phyloP scores from a whole-genome alignment of 2,113 vertebrate genomes.

The Papio anubis region DNA sequence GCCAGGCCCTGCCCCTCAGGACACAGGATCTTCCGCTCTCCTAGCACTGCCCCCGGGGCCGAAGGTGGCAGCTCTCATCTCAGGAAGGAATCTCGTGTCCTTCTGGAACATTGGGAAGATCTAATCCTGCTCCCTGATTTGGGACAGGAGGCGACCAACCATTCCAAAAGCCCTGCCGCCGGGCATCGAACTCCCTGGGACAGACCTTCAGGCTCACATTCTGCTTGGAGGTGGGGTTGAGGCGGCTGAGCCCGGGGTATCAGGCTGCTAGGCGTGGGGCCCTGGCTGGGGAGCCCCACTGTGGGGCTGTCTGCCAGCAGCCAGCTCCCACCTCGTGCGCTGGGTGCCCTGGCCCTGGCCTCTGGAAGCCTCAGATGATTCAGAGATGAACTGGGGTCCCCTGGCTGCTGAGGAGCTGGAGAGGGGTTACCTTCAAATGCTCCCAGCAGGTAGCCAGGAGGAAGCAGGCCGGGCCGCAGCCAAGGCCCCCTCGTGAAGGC shows the following conservation, averaged over 20 bases:
- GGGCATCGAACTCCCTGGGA: fast-evolving
- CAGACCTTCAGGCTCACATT: no score
- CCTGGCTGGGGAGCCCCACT: neutral
- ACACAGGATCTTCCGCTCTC: neutral
- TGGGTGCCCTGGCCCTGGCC: neutral
- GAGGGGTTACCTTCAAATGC: fast-evolving
- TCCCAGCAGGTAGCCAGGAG: fast-evolving
- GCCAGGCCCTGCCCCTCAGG: neutral
- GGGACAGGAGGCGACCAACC: neutral
- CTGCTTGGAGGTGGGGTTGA: no score
- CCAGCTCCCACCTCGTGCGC: neutral
- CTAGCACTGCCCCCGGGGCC: no score
- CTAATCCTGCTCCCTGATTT: neutral
- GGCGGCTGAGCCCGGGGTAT: neutral
- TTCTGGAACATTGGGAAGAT: neutral
- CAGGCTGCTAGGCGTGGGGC: fast-evolving
- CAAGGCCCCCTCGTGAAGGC: no score
- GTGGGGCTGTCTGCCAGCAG: neutral
- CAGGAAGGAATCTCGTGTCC: neutral
- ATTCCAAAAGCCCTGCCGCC: neutral
- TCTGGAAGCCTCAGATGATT: neutral
- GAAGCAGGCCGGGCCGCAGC: neutral
- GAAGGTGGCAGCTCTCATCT: neutral
- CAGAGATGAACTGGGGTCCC: neutral
- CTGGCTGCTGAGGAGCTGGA: neutral